Base-by-base conservation (phyloP, 2,113 vertebrate genomes). In the Takifugu bimaculatus region DNA sequence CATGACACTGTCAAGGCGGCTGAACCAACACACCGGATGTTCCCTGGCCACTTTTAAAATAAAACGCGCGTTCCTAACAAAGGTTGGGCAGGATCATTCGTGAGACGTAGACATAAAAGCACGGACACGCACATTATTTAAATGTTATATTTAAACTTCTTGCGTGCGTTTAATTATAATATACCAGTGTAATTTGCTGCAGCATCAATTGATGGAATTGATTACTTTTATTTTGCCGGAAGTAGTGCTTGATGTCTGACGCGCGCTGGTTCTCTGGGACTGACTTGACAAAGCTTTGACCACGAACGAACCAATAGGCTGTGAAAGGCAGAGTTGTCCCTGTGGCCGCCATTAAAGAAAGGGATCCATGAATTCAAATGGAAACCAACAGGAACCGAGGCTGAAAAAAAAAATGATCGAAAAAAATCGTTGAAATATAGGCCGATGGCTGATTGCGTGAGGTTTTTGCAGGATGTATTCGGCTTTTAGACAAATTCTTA, bases 301-400 rank as follows among this genome's bases (percentile, higher is more conserved):
- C 89, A 67, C 63, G 57, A 77, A 85, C 13, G 82, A 90, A 80
- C 94, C 94, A 96, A 97, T 94, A 83, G 89, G 90, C 88, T 89
- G 81, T 88, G 85, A 87, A 91, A 92, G 90, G 89, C 91, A 91
- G 92, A 93, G 90, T 92, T 93, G 92, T 94, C 95, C 93, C 93
- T 92, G 92, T 91, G 94, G 94, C 94, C 95, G 95, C 95, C 94
- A 96, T 96, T 96, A 96, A 95, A 95, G 93, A 94, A 94, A 95
- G 94, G 94, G 94, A 93, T 94, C 93, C 92, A 90, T 93, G 92
- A 93, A 93, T 94, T 95, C 93, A 95, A 93, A 93, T 94, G 94
- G 93, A 91, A 92, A 88, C 79, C 88, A 91, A 88, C 83, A 92
- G 90, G 89, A 91, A 87, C 88, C 85, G 81, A 89, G 82, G 82